phyloP scores from a whole-genome alignment of 2,888 invertebrate species.

The Pandemis cinnamomeana region DNA sequence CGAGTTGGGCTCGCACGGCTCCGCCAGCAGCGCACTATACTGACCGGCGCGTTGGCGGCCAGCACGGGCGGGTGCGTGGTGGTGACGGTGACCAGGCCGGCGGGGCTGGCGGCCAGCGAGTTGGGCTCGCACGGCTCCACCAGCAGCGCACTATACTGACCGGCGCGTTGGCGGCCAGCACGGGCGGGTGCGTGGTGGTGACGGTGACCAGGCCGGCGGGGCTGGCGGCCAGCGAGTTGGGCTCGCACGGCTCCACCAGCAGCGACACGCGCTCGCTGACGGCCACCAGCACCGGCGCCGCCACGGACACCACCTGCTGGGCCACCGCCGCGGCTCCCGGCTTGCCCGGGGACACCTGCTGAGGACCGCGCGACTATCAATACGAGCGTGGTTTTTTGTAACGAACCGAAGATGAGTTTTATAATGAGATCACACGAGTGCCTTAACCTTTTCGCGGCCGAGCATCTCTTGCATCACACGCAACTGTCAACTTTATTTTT shows the following conservation, averaged over 20 bases:
- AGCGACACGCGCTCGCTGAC: conserved; percentile 48
- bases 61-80: conserved; percentile 93
- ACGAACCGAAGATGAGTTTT: too few species aligned
- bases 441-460: too few species aligned
- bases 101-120: conserved; percentile 88
- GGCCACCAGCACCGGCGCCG: conserved; percentile 44
- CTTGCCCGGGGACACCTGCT: conserved; percentile 28
- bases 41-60: conserved; percentile 84
- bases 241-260: conserved; percentile 59
- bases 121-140: conserved; percentile 63
- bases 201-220: conserved; percentile 92
- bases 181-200: conserved; percentile 93
- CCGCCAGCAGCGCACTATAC: conserved; percentile 38
- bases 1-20: conserved; percentile 87
- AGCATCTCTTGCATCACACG: too few species aligned
- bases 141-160: conserved; percentile 51
- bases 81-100: conserved; percentile 92
- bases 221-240: conserved; percentile 88
- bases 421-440: too few species aligned
- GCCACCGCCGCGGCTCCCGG: conserved; percentile 47
- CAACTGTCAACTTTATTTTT: too few species aligned
- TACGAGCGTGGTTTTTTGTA: too few species aligned
- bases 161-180: conserved; percentile 86
- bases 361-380: background rate
- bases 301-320: conserved; percentile 57